Base-by-base conservation (phyloP, 2,888 invertebrate species). In the Leptinotarsa peninsularis region DNA sequence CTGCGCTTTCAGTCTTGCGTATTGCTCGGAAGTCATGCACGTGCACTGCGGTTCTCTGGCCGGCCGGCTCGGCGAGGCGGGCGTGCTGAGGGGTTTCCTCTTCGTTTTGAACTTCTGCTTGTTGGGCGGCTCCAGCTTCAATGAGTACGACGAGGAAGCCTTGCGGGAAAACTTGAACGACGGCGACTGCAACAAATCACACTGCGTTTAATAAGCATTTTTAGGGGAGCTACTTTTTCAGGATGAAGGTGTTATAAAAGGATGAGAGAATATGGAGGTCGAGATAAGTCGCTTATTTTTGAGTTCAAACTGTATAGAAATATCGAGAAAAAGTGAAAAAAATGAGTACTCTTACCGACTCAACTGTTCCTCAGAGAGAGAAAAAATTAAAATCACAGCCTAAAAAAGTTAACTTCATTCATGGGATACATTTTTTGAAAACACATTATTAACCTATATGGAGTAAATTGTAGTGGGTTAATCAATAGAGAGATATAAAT, bases 81-180 rank as follows among this genome's bases (percentile, higher is more conserved):
- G 97, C 66, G 97, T 98, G 74, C 82, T 82, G 58, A 82, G 71
- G 7, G 83, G 86, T 97, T 98, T 82, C 96, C 90, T 69, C 96
- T 96, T 91, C 84, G 94, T 92, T 89, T 96, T 96, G 87, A 94
- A 92, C 89, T 95, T 95, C 89, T 94, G 94, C 90, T 95, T 95
- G 88, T 91, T 93, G 81, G 95, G 94, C 79, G 96, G 95, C 88
- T 98, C 98, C 90, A 97, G 91, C 91, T 96, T 96, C 89, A 98
- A 93, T 87, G 97, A 98, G 91, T 97, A 98, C 89, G 97, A 97
- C 85, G 97, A 97, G 84, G 97, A 96, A 87, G 97, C 97, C 92
- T 98, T 98, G 90, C 98, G 94, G 89, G 97, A 96, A 92, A 97
- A 97, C 92, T 97, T 97, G 93, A 97, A 98, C 90, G 97, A 96